phyloP scores from a whole-genome alignment of 1,140 invertebrate genomes.

The Ctenoplectra terminalis region DNA sequence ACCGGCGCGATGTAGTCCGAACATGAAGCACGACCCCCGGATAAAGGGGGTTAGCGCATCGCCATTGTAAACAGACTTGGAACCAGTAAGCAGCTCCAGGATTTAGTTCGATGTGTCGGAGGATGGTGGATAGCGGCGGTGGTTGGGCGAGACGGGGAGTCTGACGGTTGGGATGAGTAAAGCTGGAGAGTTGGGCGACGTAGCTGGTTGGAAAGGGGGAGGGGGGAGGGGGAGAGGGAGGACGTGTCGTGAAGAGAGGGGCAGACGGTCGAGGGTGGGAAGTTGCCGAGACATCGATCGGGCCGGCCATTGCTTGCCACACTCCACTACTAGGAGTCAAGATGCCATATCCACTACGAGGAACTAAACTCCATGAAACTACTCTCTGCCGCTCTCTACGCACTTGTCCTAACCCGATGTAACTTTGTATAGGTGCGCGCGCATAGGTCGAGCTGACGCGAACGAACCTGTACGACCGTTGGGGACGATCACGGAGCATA shows the following conservation, averaged over 20 bases:
- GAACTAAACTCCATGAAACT: conserved; percentile 81
- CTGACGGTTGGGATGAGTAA: conserved; percentile 53
- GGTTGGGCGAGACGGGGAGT: conserved; percentile 63
- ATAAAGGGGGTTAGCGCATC: conserved; percentile 78
- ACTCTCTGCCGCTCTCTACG: conserved; percentile 72
- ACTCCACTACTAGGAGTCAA: conserved; percentile 81
- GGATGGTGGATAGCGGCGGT: conserved; percentile 59
- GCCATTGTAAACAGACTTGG: conserved; percentile 80
- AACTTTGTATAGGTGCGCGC: conserved; percentile 46
- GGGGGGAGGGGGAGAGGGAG: conserved; percentile 44
- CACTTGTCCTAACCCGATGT: conserved; percentile 72
- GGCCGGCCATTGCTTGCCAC: conserved; percentile 82
- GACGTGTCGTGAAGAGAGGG: conserved; percentile 65
- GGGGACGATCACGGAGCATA: conserved; percentile 8
- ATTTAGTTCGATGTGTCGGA: conserved; percentile 74
- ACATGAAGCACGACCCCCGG: conserved; percentile 73
- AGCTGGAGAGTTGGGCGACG: conserved; percentile 15
- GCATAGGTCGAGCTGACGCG: conserved; percentile 33
- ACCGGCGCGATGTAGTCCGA: conserved; percentile 57
- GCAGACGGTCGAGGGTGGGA: conserved; percentile 76
- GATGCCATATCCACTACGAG: conserved; percentile 81
- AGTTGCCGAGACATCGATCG: conserved; percentile 83
- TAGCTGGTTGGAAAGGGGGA: conserved; percentile 19
- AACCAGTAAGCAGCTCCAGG: conserved; percentile 74
- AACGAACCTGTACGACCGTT: conserved; percentile 2